phyloP scores from a whole-genome alignment of 1,140 invertebrate species.

The Drosophila biarmipes region DNA sequence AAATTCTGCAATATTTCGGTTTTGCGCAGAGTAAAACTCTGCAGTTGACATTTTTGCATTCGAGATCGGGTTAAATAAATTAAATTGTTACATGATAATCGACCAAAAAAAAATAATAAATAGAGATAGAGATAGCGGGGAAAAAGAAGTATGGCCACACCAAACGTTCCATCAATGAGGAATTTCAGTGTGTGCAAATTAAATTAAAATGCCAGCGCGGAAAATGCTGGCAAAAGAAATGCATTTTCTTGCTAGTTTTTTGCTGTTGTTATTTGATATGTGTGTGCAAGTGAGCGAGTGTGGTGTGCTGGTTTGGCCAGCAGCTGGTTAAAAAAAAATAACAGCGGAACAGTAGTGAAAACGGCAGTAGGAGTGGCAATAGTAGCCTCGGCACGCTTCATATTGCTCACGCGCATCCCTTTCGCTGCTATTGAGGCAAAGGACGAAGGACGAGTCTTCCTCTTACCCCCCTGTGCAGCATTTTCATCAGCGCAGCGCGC shows the following conservation, averaged over 20 bases:
- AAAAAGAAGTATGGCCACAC: conserved; percentile 6
- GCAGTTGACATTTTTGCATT: conserved; percentile 27
- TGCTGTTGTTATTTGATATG: conserved; percentile 38
- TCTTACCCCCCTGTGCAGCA: conserved; percentile 31
- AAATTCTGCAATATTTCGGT: conserved; percentile 3
- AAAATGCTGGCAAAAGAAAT: conserved; percentile 37
- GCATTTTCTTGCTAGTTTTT: conserved; percentile 45
- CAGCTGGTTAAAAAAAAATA: conserved; percentile 4
- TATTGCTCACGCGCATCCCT: conserved; percentile 67
- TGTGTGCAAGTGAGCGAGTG: conserved; percentile 8
- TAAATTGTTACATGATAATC: conserved; percentile 42
- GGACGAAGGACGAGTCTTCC: conserved; percentile 36
- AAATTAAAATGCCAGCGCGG: conserved; percentile 68
- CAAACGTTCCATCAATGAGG: conserved; percentile 39
- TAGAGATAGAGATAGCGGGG: not conserved
- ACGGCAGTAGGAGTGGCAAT: conserved; percentile 23
- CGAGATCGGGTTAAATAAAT: conserved; percentile 15
- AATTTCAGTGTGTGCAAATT: conserved; percentile 55
- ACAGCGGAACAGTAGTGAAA: not conserved
- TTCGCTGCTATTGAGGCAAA: conserved; percentile 43
- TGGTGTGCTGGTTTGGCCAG: conserved; percentile 30
- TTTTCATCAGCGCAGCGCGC: conserved; percentile 72
- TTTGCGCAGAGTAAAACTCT: conserved; percentile 15
- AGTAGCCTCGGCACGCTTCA: conserved; percentile 66
- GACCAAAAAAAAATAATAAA: conserved; percentile 14